phyloP scores from a whole-genome alignment of 2,113 vertebrate species.

The Crotalus tigris region DNA sequence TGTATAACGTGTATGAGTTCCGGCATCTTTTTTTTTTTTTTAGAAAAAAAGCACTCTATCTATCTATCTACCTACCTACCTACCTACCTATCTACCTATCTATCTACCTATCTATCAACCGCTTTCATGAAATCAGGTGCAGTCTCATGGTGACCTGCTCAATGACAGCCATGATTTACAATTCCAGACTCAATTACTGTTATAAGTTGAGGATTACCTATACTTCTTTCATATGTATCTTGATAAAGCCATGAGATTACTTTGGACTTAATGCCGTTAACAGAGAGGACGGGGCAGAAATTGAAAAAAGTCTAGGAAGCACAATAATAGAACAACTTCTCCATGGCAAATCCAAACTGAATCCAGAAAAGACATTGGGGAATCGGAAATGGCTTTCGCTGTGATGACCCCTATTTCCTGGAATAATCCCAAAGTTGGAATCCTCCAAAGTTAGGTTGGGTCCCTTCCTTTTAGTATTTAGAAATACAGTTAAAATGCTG shows the following conservation, averaged over 20 bases:
- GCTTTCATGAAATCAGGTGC: no score
- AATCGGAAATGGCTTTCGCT: not conserved
- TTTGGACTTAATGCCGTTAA: not conserved
- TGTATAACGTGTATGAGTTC: no score
- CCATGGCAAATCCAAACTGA: not conserved
- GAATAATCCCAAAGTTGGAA: not conserved
- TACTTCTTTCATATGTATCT: not conserved
- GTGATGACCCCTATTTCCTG: not conserved
- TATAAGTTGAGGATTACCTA: not conserved
- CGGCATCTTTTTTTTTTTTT: no score
- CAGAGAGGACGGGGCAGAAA: not conserved
- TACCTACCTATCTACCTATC: not conserved
- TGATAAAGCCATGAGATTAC: not conserved
- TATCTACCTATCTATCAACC: no score
- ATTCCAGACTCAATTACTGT: not conserved
- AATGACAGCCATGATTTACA: no score
- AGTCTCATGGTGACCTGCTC: no score
- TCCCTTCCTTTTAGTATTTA: not conserved
- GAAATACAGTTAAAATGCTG: not conserved
- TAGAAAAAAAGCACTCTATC: no score
- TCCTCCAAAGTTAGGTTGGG: not conserved
- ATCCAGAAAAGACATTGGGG: not conserved
- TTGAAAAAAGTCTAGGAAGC: not conserved
- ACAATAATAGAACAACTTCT: not conserved
- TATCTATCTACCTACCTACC: not conserved